Percentiles rank a stretch among this genome's conserved stretches.
phyloP scores from a whole-genome alignment of 2,113 vertebrate species.

The Bos indicus region DNA sequence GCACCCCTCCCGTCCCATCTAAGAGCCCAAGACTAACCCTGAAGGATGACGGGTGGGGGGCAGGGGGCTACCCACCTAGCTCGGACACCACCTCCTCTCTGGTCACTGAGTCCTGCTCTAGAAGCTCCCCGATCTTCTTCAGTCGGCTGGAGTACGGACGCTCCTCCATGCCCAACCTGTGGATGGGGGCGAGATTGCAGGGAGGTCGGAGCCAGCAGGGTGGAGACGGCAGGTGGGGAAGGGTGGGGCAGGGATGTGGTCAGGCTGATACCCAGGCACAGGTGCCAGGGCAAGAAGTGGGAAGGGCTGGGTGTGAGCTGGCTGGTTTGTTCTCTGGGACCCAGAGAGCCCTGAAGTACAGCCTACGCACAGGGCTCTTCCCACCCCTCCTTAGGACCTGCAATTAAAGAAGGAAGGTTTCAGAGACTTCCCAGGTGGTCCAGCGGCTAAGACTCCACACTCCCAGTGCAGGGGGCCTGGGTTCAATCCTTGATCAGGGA shows the following conservation, averaged over 20 bases:
- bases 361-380: not conserved
- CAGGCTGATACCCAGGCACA: not conserved
- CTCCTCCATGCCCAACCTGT: conserved; percentile 93
- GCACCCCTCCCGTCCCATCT: not conserved
- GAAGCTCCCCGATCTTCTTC: conserved; percentile 92
- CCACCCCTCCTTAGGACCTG: not conserved
- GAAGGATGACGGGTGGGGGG: not conserved
- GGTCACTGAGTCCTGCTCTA: conserved; percentile 88
- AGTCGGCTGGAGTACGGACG: conserved; percentile 92
- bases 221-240: not conserved
- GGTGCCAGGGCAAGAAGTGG: not conserved
- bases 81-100: conserved; percentile 93
- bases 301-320: not conserved
- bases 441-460: not conserved
- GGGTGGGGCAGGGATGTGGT: not conserved
- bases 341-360: not conserved
- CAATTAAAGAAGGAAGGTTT: not conserved
- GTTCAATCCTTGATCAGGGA: not conserved
- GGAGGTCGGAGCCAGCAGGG: not conserved
- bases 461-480: not conserved
- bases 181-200: not conserved
- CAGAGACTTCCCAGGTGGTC: not conserved
- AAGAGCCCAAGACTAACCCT: not conserved
- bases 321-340: not conserved
- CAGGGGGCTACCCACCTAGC: conserved; percentile 81